These are phyloP conservation scores for Carettochelys insculpta DNA, from an alignment of 2,113 vertebrate species.

Conservation along the genomic window DNA sequence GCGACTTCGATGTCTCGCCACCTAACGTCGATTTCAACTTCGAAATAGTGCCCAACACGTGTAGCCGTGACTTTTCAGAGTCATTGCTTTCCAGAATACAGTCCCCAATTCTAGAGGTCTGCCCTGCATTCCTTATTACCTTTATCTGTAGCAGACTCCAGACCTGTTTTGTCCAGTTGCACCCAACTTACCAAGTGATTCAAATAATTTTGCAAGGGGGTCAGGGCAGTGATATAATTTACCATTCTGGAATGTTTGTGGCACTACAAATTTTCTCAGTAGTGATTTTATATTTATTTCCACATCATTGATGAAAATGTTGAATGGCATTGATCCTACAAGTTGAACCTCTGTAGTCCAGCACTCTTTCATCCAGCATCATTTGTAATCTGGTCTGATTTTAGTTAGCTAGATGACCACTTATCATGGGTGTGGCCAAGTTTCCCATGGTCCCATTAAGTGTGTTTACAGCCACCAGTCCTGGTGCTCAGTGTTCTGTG, in stretches of 20 bases:
- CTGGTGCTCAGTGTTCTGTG: too few relatives aligned
- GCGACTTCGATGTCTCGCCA: too few relatives aligned
- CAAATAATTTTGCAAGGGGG: constrained; percentile 33
- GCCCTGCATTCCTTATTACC: background rate
- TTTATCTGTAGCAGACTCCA: background rate
- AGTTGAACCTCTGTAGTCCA: too few relatives aligned
- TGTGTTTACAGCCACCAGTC: too few relatives aligned
- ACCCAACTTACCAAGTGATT: constrained; percentile 53
- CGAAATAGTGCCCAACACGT: too few relatives aligned
- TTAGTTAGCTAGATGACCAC: too few relatives aligned
- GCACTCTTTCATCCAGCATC: too few relatives aligned
- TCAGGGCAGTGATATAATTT: constrained; percentile 41
- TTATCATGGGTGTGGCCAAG: too few relatives aligned
- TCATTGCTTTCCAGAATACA: background rate
- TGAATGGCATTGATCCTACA: constrained; percentile 50
- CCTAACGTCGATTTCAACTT: too few relatives aligned
- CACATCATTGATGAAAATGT: constrained; percentile 52
- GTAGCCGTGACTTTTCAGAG: background rate
- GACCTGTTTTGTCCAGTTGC: constrained; percentile 25
- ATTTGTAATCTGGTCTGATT: too few relatives aligned
- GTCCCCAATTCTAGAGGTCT: background rate
- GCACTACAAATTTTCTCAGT: constrained; percentile 57
- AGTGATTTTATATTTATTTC: constrained; percentile 52
- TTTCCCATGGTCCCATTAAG: too few relatives aligned
- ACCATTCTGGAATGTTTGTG: constrained; percentile 48